Conservation (phyloP, 2,888 invertebrate genomes). For the Thereva unica region DNA sequence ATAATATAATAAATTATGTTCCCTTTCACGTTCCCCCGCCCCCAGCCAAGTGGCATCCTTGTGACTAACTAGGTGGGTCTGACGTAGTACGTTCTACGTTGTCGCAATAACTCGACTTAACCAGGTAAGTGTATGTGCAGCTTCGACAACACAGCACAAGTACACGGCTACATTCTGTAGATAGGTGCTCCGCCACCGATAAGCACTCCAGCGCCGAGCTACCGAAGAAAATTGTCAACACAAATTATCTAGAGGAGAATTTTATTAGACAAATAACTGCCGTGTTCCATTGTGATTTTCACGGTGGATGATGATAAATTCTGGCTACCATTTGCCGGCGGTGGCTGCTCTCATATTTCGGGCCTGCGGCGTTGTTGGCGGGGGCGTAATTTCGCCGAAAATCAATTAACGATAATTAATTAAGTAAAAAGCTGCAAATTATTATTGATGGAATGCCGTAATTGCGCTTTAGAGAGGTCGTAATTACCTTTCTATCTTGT, state of each 20-base stretch:
- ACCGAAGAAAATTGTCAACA: conserved; percentile 44
- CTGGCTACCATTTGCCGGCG: neutral
- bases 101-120: no score
- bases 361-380: conserved; percentile 15
- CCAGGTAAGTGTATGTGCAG: no score
- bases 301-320: conserved; percentile 37
- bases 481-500: conserved; percentile 38
- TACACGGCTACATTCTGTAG: neutral
- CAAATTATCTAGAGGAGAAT: conserved; percentile 45
- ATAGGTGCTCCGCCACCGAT: conserved; percentile 27
- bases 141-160: no score
- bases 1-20: conserved; percentile 42
- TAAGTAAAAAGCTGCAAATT: conserved; percentile 35
- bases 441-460: conserved; percentile 39
- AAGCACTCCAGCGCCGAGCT: conserved; percentile 16
- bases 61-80: no score
- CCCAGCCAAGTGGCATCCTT: neutral
- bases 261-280: conserved; percentile 47
- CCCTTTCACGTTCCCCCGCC: conserved; percentile 15
- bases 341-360: conserved; percentile 16
- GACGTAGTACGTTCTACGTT: no score
- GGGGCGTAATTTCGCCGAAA: conserved; percentile 37
- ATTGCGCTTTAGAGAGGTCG: conserved; percentile 21
- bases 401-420: conserved; percentile 42
- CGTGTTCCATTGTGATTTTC: conserved; percentile 43